Conservation (phyloP, 2,888 invertebrate species). For the Tanaodytes sp. region DNA sequence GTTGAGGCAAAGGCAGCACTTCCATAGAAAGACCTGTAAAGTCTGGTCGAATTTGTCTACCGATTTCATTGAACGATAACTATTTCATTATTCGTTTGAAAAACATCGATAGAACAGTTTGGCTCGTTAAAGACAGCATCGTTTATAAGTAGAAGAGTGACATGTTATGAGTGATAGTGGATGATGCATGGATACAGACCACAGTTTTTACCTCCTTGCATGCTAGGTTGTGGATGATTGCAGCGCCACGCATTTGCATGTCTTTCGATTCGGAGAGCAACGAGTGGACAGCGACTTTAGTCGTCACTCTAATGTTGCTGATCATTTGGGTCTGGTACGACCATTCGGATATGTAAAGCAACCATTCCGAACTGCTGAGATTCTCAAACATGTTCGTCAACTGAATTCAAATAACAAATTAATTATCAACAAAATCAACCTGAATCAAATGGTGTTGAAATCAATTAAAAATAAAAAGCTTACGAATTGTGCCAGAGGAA, state of each 20-base stretch:
- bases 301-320: conserved; percentile 91
- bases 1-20: conserved; percentile 63
- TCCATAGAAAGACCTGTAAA: conserved; percentile 48
- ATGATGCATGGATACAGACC: conserved; percentile 82
- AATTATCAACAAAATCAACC: too few relatives aligned
- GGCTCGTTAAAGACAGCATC: conserved; percentile 16
- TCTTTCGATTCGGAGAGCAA: conserved; percentile 81
- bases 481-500: conserved; percentile 86
- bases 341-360: conserved; percentile 96
- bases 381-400: conserved; percentile 93
- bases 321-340: conserved; percentile 82
- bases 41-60: too few relatives aligned
- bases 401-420: too few relatives aligned
- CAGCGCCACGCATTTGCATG: conserved; percentile 87
- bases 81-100: too few relatives aligned
- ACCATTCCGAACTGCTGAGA: conserved; percentile 91
- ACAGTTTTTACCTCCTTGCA: conserved; percentile 98
- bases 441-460: too few relatives aligned
- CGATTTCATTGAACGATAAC: too few relatives aligned
- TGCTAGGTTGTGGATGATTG: conserved; percentile 91
- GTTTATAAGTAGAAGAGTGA: conserved; percentile 30
- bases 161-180: conserved; percentile 38
- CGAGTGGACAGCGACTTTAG: conserved; percentile 91
- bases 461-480: conserved; percentile 70
- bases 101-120: too few relatives aligned